Evolutionary conservation across 2,888 invertebrate genomes (phyloP).

Genomic region (Galeopsomyia nigrocyanea): DNA sequence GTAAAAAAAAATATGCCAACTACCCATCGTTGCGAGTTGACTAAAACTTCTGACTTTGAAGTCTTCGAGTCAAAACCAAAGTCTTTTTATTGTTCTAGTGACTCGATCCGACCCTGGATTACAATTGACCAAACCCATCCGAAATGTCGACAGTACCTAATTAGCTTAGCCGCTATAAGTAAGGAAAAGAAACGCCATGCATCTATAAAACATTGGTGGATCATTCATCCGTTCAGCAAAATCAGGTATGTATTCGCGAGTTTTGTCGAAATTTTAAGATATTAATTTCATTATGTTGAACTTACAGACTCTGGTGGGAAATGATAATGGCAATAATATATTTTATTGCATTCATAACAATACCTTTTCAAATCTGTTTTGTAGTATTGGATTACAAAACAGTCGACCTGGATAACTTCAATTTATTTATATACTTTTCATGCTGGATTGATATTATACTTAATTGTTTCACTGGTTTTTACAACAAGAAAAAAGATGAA

Average conservation of each 20-base stretch:
- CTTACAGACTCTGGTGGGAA: conserved; percentile 62
- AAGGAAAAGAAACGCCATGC: conserved; percentile 58
- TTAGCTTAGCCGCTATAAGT: conserved; percentile 55
- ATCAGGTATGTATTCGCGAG: conserved; percentile 43
- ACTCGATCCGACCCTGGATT: conserved; percentile 4
- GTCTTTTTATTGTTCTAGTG: neutral
- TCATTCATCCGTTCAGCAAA: conserved; percentile 63
- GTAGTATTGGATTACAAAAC: conserved; percentile 57
- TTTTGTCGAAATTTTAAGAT: conserved; percentile 9
- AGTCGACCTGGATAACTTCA: conserved; percentile 55
- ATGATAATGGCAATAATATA: conserved; percentile 58
- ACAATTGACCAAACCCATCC: conserved; percentile 55
- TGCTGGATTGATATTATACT: conserved; percentile 62
- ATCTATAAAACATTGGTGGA: conserved; percentile 55
- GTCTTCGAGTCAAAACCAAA: neutral
- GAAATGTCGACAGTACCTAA: conserved; percentile 52
- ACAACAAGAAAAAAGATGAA: conserved; percentile 47
- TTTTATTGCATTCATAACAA: conserved; percentile 57
- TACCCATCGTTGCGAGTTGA: conserved; percentile 39
- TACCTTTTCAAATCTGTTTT: conserved; percentile 61
- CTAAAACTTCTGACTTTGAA: neutral
- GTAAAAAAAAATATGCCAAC: conserved; percentile 9
- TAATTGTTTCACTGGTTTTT: conserved; percentile 59
- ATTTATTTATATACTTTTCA: conserved; percentile 56
- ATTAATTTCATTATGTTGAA: conserved; percentile 10